Conservation (phyloP, 2,888 invertebrate genomes). For the Salticus scenicus region DNA sequence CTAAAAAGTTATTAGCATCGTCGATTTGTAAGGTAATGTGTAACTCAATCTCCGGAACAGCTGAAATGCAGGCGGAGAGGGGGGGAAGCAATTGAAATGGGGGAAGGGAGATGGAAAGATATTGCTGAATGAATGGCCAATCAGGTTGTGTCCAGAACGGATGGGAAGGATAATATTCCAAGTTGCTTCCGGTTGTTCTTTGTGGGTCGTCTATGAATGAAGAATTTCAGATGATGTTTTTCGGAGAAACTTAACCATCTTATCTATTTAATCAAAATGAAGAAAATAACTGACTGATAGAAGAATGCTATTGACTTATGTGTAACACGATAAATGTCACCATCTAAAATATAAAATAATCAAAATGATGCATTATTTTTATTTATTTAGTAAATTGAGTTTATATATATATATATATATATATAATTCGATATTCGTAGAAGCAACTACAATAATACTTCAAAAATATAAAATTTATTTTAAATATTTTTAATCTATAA, state of each 20-base stretch:
- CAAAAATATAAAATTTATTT: too few species aligned
- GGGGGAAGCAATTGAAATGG: conserved; percentile 14
- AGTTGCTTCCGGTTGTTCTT: conserved; percentile 43
- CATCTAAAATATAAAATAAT: too few species aligned
- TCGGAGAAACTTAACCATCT: not conserved
- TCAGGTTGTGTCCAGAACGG: conserved; percentile 47
- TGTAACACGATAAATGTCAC: not conserved
- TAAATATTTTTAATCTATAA: too few species aligned
- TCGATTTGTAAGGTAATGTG: conserved; percentile 64
- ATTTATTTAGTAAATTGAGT: too few species aligned
- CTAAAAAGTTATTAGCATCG: conserved; percentile 26
- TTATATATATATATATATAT: too few species aligned
- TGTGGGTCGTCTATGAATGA: conserved; percentile 26
- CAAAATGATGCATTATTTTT: too few species aligned
- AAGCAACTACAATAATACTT: too few species aligned
- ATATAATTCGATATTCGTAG: too few species aligned
- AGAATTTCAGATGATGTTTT: not conserved
- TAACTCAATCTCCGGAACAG: conserved; percentile 60
- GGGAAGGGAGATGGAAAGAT: conserved; percentile 31
- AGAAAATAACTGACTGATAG: not conserved
- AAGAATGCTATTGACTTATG: too few species aligned
- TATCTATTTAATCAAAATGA: not conserved
- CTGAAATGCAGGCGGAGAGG: conserved; percentile 38
- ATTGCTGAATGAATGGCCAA: conserved; percentile 58
- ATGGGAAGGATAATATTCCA: conserved; percentile 62